These are phyloP conservation scores for Caenorhabditis zanzibari DNA, from an alignment of 2,888 invertebrate species.

Conservation along the genomic window DNA sequence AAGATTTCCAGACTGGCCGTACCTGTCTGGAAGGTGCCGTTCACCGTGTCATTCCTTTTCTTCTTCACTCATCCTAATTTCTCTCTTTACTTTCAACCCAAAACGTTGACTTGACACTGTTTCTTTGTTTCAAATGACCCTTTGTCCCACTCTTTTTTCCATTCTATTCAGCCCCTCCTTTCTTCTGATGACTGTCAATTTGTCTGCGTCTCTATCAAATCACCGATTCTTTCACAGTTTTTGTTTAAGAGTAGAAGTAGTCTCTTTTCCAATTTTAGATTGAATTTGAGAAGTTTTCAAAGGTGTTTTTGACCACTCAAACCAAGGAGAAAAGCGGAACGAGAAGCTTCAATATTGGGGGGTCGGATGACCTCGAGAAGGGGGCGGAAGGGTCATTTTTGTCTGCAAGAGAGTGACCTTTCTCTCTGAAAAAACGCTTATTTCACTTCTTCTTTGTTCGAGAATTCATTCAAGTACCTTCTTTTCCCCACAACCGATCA, in stretches of 20 bases:
- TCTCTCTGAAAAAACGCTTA: constrained; percentile 2
- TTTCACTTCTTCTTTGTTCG: constrained; percentile 23
- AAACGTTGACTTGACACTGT: constrained; percentile 43
- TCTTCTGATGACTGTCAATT: constrained; percentile 49
- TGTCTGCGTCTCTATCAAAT: constrained; percentile 33
- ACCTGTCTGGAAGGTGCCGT: constrained; percentile 19
- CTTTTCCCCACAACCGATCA: constrained; percentile 7
- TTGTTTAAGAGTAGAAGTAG: constrained; percentile 38
- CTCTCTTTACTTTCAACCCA: constrained; percentile 39
- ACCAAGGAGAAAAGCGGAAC: constrained; percentile 38
- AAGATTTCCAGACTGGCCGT: constrained; percentile 30
- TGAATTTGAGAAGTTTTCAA: constrained; percentile 10
- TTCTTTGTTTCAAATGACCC: constrained; percentile 65
- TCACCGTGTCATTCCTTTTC: constrained; percentile 13
- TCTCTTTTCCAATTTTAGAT: constrained; percentile 28
- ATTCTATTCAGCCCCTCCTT: constrained; percentile 33
- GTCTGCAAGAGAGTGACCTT: constrained; percentile 51
- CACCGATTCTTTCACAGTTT: constrained; percentile 43
- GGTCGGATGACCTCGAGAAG: constrained; percentile 48
- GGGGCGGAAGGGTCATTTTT: constrained; percentile 49
- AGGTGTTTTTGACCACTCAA: constrained; percentile 16
- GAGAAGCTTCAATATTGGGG: constrained; percentile 20
- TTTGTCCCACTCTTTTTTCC: constrained; percentile 45
- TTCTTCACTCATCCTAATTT: constrained; percentile 21
- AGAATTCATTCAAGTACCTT: constrained; percentile 25